These are phyloP conservation scores for Chrysolina haemoptera DNA, from an alignment of 2,888 invertebrate species.

Conservation along the genomic window DNA sequence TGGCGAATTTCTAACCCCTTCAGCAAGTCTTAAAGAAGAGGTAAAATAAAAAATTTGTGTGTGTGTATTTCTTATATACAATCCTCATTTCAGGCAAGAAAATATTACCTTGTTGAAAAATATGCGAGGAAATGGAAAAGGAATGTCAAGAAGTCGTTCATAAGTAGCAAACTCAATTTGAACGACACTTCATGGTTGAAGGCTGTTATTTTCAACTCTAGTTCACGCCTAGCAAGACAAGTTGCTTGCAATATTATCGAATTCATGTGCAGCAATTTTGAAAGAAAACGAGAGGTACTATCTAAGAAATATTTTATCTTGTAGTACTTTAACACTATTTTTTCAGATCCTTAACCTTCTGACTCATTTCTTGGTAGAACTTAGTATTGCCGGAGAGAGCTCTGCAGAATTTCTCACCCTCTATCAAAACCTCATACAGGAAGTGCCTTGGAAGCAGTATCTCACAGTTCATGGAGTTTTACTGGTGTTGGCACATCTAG, in stretches of 20 bases:
- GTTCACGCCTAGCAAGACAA: constrained; percentile 90
- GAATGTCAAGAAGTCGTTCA: constrained; percentile 54
- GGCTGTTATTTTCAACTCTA: constrained; percentile 92
- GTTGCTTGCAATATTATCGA: constrained; percentile 92
- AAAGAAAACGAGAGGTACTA: constrained; percentile 75
- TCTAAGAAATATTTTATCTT: not conserved
- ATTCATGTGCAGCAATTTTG: constrained; percentile 81
- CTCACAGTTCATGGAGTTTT: constrained; percentile 86
- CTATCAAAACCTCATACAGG: constrained; percentile 88
- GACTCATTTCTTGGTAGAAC: constrained; percentile 89
- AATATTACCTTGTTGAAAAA: constrained; percentile 81
- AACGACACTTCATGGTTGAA: constrained; percentile 88
- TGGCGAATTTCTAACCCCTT: constrained; percentile 54
- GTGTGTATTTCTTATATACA: constrained; percentile 11
- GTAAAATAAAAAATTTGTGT: constrained; percentile 40
- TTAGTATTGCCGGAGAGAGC: constrained; percentile 91
- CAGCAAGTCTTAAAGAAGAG: constrained; percentile 59
- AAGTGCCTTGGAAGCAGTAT: constrained; percentile 95
- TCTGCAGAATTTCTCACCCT: constrained; percentile 92
- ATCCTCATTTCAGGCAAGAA: constrained; percentile 55
- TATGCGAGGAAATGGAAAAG: constrained; percentile 81
- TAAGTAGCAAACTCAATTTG: constrained; percentile 74
- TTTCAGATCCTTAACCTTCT: constrained; percentile 83
- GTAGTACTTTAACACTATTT: not conserved
- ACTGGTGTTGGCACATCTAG: constrained; percentile 85